Evolutionary conservation across 2,888 invertebrate genomes (phyloP).

Genomic region (Agrotis exclamationis): DNA sequence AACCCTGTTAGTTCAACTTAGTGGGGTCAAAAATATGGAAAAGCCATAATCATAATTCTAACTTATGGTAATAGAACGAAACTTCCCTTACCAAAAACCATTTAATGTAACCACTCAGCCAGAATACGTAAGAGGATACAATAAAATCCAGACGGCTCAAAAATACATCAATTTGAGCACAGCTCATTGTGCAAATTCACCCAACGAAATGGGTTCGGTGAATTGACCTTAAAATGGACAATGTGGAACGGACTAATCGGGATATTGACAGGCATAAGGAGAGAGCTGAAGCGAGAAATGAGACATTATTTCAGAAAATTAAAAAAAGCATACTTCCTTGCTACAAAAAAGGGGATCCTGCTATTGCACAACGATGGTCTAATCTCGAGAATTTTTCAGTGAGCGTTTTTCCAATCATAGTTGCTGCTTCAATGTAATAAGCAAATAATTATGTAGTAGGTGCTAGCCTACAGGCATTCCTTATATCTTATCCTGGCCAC

Average conservation of each 20-base stretch:
- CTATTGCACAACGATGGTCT: too few species aligned
- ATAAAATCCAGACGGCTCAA: conserved; percentile 62
- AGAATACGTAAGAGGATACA: conserved; percentile 54
- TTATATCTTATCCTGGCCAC: too few species aligned
- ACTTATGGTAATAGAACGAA: conserved; percentile 24
- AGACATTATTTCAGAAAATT: background rate
- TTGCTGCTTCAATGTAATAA: too few species aligned
- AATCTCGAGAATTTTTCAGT: too few species aligned
- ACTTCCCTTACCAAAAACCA: conserved; percentile 33
- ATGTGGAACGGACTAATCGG: conserved; percentile 61
- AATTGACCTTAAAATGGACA: conserved; percentile 70
- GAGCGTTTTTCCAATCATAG: too few species aligned
- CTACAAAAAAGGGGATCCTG: too few species aligned
- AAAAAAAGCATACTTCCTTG: too few species aligned
- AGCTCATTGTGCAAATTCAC: conserved; percentile 62
- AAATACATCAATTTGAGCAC: conserved; percentile 56
- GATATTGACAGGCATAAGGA: conserved; percentile 29
- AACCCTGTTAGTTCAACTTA: background rate
- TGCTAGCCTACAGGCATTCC: too few species aligned
- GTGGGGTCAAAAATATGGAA: conserved; percentile 1
- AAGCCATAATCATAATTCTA: conserved; percentile 8
- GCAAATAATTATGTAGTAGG: too few species aligned
- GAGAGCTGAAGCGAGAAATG: conserved; percentile 26
- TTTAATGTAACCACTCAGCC: conserved; percentile 22
- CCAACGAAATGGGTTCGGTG: conserved; percentile 51